phyloP scores from a whole-genome alignment of 2,888 invertebrate species.

The Eustalomyia histrio region DNA sequence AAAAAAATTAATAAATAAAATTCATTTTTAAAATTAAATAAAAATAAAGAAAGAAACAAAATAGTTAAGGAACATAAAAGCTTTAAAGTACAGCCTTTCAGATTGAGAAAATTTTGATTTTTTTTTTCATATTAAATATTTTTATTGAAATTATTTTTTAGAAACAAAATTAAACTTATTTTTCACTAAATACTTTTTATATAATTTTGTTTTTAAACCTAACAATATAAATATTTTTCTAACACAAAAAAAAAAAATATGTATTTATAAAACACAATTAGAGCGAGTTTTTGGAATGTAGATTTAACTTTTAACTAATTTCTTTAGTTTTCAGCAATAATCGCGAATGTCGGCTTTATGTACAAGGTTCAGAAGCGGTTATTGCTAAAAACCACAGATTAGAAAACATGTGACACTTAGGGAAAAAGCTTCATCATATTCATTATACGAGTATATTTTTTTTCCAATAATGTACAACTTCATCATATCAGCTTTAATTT shows the following conservation, averaged over 20 bases:
- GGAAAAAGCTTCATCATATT: too few relatives aligned
- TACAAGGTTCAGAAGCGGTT: too few relatives aligned
- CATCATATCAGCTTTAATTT: too few relatives aligned
- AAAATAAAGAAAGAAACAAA: background rate
- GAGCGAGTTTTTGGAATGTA: too few relatives aligned
- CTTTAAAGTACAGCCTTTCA: constrained; percentile 7
- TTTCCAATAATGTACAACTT: too few relatives aligned
- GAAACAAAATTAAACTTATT: constrained; percentile 3
- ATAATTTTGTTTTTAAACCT: background rate
- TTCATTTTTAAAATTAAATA: background rate
- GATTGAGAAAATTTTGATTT: constrained; percentile 29
- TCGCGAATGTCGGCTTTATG: too few relatives aligned
- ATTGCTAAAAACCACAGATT: too few relatives aligned
- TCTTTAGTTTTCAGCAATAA: too few relatives aligned
- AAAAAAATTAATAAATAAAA: background rate
- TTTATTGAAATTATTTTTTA: constrained; percentile 52
- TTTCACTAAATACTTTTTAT: constrained; percentile 2
- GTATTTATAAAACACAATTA: background rate
- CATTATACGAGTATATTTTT: too few relatives aligned
- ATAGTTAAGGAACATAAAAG: background rate
- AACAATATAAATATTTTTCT: constrained; percentile 9
- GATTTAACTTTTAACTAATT: too few relatives aligned
- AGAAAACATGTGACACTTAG: too few relatives aligned
- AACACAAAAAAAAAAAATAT: background rate
- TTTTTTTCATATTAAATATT: constrained; percentile 33